phyloP scores from a whole-genome alignment of 2,797 vertebrate genomes.

The Rhabdomys pumilio region DNA sequence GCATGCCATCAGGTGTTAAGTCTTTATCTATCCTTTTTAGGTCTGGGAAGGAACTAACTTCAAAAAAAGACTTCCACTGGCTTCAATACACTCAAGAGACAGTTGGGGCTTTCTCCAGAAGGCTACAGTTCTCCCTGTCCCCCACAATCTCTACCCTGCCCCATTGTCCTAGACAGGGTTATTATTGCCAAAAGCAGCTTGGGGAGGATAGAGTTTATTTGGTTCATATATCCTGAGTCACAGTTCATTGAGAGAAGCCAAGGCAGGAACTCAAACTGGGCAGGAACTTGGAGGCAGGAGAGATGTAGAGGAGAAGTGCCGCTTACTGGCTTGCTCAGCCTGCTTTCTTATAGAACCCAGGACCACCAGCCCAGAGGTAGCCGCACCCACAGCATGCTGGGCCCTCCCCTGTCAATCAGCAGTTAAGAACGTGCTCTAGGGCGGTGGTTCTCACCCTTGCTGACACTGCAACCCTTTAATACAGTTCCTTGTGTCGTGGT shows the following conservation, averaged over 20 bases:
- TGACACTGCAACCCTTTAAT: not conserved
- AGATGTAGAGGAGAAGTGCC: not conserved
- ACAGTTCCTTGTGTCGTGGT: not conserved
- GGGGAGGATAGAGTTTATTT: not conserved
- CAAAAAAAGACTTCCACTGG: not conserved
- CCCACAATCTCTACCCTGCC: not conserved
- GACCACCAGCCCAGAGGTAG: not conserved
- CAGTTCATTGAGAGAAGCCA: not conserved
- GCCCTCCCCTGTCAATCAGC: not conserved
- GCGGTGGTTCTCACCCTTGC: not conserved
- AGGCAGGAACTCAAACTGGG: not conserved
- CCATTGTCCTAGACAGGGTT: not conserved
- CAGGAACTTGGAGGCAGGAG: not conserved
- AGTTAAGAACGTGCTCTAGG: not conserved
- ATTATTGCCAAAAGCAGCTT: not conserved
- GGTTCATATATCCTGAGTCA: not conserved
- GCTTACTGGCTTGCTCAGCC: not conserved
- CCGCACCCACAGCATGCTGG: not conserved
- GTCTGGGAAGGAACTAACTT: not conserved
- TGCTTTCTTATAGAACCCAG: not conserved
- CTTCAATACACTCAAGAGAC: not conserved
- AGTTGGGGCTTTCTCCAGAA: slow-evolving; percentile 16
- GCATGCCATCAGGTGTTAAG: not conserved
- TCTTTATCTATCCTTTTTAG: not conserved
- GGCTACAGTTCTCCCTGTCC: not conserved